Percentiles rank a stretch among this genome's conserved stretches.
Conservation (phyloP, 1,140 invertebrate species). For the Eurosta solidaginis region DNA sequence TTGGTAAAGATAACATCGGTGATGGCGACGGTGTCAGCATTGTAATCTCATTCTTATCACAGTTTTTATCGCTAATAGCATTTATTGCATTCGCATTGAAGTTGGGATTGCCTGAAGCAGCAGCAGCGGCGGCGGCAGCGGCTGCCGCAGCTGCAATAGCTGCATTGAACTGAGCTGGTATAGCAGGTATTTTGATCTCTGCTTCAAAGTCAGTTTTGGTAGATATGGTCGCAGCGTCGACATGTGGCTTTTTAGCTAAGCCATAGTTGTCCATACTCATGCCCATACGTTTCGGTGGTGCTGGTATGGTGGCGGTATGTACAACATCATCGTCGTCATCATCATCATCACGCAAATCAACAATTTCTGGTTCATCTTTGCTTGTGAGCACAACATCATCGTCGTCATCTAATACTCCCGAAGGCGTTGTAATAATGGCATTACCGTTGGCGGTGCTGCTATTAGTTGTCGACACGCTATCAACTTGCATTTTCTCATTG, state of each 20-base stretch:
- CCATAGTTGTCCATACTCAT: conserved; percentile 30
- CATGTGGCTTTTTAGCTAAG: conserved; percentile 29
- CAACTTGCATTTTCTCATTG: conserved; percentile 7
- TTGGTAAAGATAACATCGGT: no score
- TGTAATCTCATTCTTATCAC: conserved; percentile 52
- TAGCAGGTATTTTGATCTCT: conserved; percentile 52
- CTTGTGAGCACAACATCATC: conserved; percentile 47
- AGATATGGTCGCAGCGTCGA: conserved; percentile 40
- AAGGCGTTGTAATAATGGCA: background rate
- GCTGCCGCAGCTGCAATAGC: conserved; percentile 37
- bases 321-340: conserved; percentile 41
- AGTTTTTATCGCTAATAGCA: conserved; percentile 40
- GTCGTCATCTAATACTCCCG: conserved; percentile 14
- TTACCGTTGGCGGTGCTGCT: background rate
- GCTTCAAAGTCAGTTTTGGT: conserved; percentile 55
- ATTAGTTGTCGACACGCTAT: background rate
- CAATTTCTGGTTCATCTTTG: conserved; percentile 54
- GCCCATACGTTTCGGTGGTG: background rate
- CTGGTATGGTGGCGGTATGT: conserved; percentile 26
- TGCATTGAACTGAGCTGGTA: conserved; percentile 41
- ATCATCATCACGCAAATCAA: conserved; percentile 53
- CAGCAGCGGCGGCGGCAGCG: conserved; percentile 32
- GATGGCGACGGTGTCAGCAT: background rate
- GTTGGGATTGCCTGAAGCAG: background rate
- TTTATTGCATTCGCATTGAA: background rate